Evolutionary conservation across 1,140 invertebrate species (phyloP), one percentile per base, ranked within the genome.

Genomic region (Ptiloglossa arizonensis): DNA sequence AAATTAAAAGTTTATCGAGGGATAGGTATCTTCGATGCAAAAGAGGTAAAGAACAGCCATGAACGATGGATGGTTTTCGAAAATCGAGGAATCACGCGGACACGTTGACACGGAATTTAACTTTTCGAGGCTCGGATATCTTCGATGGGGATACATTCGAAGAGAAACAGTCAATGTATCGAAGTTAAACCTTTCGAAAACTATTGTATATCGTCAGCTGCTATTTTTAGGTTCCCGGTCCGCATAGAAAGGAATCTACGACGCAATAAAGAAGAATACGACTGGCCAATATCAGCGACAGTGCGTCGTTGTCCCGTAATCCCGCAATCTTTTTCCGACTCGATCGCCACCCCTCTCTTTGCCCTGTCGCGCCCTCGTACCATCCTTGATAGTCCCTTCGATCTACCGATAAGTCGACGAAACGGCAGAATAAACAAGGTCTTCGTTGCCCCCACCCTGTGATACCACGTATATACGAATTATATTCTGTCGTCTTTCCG

Each of bases 241-340:
- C 13, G 9, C 17, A n/a, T 48, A n/a, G 46, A 9, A 48, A 19
- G 17, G 6, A 48, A 35, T 35, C 11, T 35, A 56, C 3, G 27
- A 56, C 17, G 69, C 56, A 68, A 83, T 82, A 79, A 79, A 79
- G 60, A 73, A 75, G 60, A 63, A 59, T 46, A 64, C 52, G 48
- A 3, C 38, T 29, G 50, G 38, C 46, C 56, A 79, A 85, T 80
- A 82, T 77, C 63, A 73, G 52, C 76, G n/a, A 59, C 48, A 76
- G 79, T 78, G 85, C 66, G 79, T 71, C 52, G 22, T 59, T 69
- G 68, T 57, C 56, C 50, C 29, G 67, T 82, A 85, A 86, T 86
- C 76, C 80, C 19, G 46, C 85, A 82, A 86, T 85, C 76, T 82
- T 80, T 77, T 50, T 74, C 64, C 48, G 38, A 63, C 68, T 71